phyloP scores from a whole-genome alignment of 2,888 invertebrate species.

The Melolontha melolontha region DNA sequence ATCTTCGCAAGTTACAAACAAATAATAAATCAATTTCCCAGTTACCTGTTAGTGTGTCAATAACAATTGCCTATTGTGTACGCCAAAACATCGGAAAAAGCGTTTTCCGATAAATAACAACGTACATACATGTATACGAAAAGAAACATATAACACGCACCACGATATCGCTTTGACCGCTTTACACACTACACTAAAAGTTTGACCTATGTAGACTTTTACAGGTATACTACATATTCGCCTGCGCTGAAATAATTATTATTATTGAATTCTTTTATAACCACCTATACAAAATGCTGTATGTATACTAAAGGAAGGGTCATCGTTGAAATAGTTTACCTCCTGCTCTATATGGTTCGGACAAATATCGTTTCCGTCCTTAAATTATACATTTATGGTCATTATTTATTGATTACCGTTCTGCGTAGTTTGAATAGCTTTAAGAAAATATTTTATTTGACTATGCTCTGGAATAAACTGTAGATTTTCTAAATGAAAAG shows the following conservation, averaged over 20 bases:
- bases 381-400: slow-evolving; percentile 10
- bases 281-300: not conserved
- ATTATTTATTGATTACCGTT: slow-evolving; percentile 12
- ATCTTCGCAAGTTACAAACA: not conserved
- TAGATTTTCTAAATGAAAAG: too few species aligned
- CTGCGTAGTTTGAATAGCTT: not conserved
- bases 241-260: slow-evolving; percentile 33
- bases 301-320: not conserved
- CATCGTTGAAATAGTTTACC: not conserved
- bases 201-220: slow-evolving; percentile 16
- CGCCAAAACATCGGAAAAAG: not conserved
- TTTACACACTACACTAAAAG: slow-evolving; percentile 10
- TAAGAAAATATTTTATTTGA: too few species aligned
- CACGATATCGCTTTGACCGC: not conserved
- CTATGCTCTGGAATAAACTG: too few species aligned
- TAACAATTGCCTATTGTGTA: slow-evolving; percentile 6
- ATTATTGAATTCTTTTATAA: slow-evolving; percentile 27
- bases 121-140: too few species aligned
- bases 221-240: not conserved
- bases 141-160: not conserved
- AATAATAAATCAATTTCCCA: slow-evolving; percentile 2
- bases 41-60: slow-evolving; percentile 14
- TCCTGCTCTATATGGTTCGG: not conserved
- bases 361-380: not conserved
- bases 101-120: too few species aligned